Evolutionary conservation across 2,888 invertebrate species (phyloP).

Genomic region (Phasia obesa): DNA sequence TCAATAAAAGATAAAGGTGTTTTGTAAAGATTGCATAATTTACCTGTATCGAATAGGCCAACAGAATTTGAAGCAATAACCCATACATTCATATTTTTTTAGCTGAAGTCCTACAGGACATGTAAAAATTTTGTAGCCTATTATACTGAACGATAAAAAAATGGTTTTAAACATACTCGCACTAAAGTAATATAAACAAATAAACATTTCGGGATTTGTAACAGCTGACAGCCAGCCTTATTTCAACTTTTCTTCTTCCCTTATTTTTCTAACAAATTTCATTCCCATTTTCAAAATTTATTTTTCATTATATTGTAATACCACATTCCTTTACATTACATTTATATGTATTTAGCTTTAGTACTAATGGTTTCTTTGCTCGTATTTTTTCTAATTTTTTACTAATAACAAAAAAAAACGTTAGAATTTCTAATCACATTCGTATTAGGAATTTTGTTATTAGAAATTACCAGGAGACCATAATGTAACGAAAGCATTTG

Average conservation of each 20-base stretch:
- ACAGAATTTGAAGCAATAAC: slow-evolving; percentile 72
- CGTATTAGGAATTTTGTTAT: slow-evolving; percentile 81
- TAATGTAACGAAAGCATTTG: slow-evolving; percentile 57
- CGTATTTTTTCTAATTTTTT: slow-evolving; percentile 5
- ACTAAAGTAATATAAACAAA: not conserved
- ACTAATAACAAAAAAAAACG: slow-evolving; percentile 22
- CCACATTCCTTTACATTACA: slow-evolving; percentile 27
- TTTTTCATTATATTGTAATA: not conserved
- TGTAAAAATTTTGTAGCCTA: slow-evolving; percentile 25
- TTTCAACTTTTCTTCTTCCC: not conserved
- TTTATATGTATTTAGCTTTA: too few species aligned
- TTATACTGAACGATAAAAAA: not conserved
- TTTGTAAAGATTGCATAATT: slow-evolving; percentile 81
- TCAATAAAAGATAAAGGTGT: slow-evolving; percentile 62
- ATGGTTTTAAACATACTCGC: not conserved
- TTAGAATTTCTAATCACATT: slow-evolving; percentile 79
- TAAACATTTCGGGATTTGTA: not conserved
- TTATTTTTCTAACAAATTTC: not conserved
- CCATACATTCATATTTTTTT: slow-evolving; percentile 4
- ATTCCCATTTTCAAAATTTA: slow-evolving; percentile 7
- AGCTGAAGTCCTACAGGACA: slow-evolving; percentile 44
- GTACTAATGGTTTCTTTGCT: not conserved
- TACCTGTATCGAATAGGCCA: slow-evolving; percentile 81
- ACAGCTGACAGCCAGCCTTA: too few species aligned
- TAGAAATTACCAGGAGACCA: slow-evolving; percentile 80